These are phyloP conservation scores for Sarcophaga subvicina DNA, from an alignment of 2,888 invertebrate species.

Conservation along the genomic window DNA sequence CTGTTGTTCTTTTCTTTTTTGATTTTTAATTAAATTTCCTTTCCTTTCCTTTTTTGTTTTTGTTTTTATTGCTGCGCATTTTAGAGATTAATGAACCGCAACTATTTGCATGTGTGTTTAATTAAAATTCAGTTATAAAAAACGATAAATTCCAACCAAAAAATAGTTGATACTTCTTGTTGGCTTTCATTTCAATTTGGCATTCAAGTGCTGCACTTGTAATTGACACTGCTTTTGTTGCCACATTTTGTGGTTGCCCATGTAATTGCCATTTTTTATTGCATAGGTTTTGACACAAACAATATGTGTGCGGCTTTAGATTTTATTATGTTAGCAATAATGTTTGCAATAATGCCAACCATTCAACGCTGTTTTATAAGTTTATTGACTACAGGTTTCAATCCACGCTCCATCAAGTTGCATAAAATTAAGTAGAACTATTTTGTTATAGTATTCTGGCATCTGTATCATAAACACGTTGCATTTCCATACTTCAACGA, in stretches of 20 bases:
- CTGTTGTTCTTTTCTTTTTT: not conserved
- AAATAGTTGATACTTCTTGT: slow-evolving; percentile 6
- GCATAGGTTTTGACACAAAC: not conserved
- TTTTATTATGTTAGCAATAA: too few species aligned
- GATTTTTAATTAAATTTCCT: slow-evolving; percentile 17
- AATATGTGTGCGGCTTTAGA: too few species aligned
- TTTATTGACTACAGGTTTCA: too few species aligned
- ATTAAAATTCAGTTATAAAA: slow-evolving; percentile 25
- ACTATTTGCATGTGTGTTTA: slow-evolving; percentile 33
- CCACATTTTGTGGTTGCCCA: slow-evolving; percentile 11
- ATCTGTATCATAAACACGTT: too few species aligned
- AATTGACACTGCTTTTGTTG: slow-evolving; percentile 37
- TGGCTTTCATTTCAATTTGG: slow-evolving; percentile 18
- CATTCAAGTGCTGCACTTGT: slow-evolving; percentile 26
- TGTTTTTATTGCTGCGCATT: not conserved
- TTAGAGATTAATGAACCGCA: slow-evolving; percentile 49
- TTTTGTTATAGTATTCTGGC: too few species aligned
- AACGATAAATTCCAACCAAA: slow-evolving; percentile 18
- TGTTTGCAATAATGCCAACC: too few species aligned
- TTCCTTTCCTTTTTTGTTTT: too few species aligned
- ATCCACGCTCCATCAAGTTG: too few species aligned
- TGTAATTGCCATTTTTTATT: not conserved
- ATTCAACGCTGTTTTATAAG: too few species aligned
- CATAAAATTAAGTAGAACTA: too few species aligned
- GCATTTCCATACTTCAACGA: too few species aligned